A percentile compares a stretch with the other conserved stretches of the same genome.
phyloP scores from a whole-genome alignment of 1,140 invertebrate species.

The Chionoecetes opilio region DNA sequence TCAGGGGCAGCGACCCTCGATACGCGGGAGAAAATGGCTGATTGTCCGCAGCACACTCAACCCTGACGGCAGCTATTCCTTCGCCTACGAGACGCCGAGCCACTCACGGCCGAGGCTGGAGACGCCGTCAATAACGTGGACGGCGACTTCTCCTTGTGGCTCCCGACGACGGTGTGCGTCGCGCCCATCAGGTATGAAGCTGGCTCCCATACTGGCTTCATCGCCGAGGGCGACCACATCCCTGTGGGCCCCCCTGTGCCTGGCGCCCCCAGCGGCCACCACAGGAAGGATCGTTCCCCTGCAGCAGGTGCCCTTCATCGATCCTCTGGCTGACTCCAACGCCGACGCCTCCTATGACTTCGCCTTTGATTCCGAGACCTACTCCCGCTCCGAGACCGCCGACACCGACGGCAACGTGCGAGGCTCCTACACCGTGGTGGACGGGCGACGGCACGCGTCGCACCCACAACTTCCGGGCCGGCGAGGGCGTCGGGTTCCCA shows the following conservation, averaged over 20 bases:
- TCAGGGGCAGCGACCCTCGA: background rate
- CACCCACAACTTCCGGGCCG: slow-evolving; percentile 74
- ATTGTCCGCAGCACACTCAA: slow-evolving; percentile 64
- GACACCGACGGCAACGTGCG: slow-evolving; percentile 82
- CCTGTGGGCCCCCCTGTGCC: slow-evolving; percentile 78
- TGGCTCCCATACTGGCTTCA: slow-evolving; percentile 79
- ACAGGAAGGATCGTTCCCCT: slow-evolving; percentile 78
- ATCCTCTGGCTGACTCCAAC: slow-evolving; percentile 74
- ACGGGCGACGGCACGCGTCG: slow-evolving; percentile 76
- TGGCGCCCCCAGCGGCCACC: slow-evolving; percentile 78
- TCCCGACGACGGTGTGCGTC: slow-evolving; percentile 64
- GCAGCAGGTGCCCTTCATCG: slow-evolving; percentile 67
- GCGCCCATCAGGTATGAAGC: slow-evolving; percentile 73
- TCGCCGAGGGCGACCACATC: slow-evolving; percentile 79
- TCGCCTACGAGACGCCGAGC: slow-evolving; percentile 77
- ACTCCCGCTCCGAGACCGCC: slow-evolving; percentile 80
- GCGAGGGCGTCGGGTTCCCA: slow-evolving; percentile 78
- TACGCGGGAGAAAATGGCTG: slow-evolving; percentile 72
- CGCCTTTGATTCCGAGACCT: slow-evolving; percentile 81
- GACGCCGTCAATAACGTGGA: slow-evolving; percentile 75
- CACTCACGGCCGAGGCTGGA: slow-evolving; percentile 78
- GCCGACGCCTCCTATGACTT: slow-evolving; percentile 81
- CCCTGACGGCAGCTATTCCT: slow-evolving; percentile 77
- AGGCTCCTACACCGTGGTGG: slow-evolving; percentile 83
- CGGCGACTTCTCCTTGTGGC: slow-evolving; percentile 79